Evolutionary conservation across 2,113 vertebrate species (phyloP).

Genomic region (Leucopsar rothschildi): DNA sequence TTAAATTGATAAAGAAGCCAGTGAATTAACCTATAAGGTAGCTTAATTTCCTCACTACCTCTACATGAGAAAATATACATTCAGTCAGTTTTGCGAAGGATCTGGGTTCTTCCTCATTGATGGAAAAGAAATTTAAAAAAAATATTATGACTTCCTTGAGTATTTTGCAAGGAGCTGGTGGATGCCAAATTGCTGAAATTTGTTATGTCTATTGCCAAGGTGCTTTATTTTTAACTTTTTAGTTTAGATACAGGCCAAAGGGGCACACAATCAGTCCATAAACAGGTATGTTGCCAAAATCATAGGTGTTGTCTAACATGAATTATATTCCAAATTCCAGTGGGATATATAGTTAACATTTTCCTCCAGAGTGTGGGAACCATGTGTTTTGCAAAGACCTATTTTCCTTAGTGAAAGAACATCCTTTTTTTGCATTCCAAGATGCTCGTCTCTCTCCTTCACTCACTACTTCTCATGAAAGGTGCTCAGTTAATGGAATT

Average conservation of each 20-base stretch:
- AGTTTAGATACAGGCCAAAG: background rate
- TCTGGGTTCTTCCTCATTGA: background rate
- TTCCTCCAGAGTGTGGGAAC: background rate
- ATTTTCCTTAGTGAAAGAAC: background rate
- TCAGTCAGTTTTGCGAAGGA: background rate
- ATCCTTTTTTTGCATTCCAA: background rate
- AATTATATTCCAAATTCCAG: background rate
- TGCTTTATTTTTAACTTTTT: background rate
- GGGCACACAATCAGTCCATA: background rate
- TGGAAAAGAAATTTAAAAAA: background rate
- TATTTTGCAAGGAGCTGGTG: background rate
- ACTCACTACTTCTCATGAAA: background rate
- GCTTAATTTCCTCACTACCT: background rate
- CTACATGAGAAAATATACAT: background rate
- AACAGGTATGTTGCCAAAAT: background rate
- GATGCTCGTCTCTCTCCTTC: background rate
- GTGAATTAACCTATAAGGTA: background rate
- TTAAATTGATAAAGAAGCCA: background rate
- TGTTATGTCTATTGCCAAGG: background rate
- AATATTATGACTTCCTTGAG: background rate
- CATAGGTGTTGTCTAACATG: background rate
- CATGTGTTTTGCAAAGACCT: background rate
- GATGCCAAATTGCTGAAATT: background rate
- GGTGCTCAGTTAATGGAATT: background rate
- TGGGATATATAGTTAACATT: background rate